phyloP scores from a whole-genome alignment of 1,140 invertebrate genomes.

The Platyura marginata region DNA sequence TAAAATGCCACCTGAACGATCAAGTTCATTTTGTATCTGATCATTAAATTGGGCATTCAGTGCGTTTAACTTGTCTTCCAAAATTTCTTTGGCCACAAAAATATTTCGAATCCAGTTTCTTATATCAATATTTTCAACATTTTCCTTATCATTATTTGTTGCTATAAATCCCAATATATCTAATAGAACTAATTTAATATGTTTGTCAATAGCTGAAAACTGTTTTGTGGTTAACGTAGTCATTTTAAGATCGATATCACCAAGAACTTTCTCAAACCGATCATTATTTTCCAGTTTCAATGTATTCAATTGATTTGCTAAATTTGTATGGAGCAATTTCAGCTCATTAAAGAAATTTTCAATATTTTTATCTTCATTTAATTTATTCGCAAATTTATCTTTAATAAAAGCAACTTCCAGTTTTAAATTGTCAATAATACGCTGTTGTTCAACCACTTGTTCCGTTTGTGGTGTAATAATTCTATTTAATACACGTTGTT shows the following conservation, averaged over 20 bases:
- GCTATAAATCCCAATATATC: conserved; percentile 21
- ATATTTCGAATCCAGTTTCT: conserved; percentile 21
- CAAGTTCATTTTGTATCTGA: conserved; percentile 16
- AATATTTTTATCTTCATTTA: conserved; percentile 17
- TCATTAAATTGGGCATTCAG: conserved; percentile 14
- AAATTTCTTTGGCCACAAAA: conserved; percentile 22
- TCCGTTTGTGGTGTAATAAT: not conserved
- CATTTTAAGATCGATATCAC: conserved; percentile 18
- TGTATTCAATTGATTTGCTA: conserved; percentile 14
- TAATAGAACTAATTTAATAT: conserved; percentile 16
- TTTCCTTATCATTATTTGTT: conserved; percentile 3
- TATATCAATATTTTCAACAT: conserved; percentile 15
- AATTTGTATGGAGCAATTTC: conserved; percentile 12
- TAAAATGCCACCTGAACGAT: conserved; percentile 17
- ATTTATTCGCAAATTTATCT: conserved; percentile 18
- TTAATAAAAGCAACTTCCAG: conserved; percentile 26
- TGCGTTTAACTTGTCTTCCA: conserved; percentile 16
- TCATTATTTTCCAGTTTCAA: conserved; percentile 14
- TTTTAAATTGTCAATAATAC: conserved; percentile 21
- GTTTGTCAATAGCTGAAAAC: conserved; percentile 17
- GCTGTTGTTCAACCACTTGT: conserved; percentile 10
- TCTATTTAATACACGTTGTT: conserved; percentile 9
- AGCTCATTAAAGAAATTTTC: conserved; percentile 16
- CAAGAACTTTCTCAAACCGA: conserved; percentile 13
- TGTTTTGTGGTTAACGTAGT: conserved; percentile 12